These are phyloP conservation scores for Oreochromis tanganicae DNA, from an alignment of 2,113 vertebrate genomes.

Conservation along the genomic window DNA sequence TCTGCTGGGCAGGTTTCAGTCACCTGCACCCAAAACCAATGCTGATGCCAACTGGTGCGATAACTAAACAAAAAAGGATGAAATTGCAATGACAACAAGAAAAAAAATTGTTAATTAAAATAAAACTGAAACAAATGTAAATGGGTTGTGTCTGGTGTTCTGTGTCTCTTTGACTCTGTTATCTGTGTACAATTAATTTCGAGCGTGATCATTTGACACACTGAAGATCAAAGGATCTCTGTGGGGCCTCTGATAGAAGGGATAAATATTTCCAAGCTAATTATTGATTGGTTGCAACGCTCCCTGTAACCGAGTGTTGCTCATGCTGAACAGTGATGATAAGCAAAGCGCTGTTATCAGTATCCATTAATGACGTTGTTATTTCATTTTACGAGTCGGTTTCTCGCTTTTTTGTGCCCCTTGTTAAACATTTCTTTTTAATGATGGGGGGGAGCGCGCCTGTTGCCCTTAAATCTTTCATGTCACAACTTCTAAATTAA, in stretches of 20 bases:
- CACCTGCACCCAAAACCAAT: not conserved
- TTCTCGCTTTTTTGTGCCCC: not conserved
- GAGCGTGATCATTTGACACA: conserved; percentile 35
- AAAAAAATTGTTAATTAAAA: not conserved
- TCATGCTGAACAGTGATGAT: not conserved
- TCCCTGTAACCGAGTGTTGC: conserved; percentile 5
- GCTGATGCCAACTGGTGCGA: not conserved
- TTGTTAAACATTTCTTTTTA: not conserved
- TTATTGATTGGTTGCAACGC: conserved; percentile 60
- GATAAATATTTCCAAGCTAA: conserved; percentile 46
- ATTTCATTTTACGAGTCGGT: not conserved
- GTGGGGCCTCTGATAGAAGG: conserved; percentile 29
- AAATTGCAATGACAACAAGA: not conserved
- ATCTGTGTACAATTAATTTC: conserved; percentile 38
- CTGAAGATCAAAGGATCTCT: conserved; percentile 53
- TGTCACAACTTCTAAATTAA: conserved; percentile 19
- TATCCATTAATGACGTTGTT: conserved; percentile 10
- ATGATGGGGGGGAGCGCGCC: not conserved
- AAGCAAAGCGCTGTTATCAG: not conserved
- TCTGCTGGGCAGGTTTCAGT: not conserved
- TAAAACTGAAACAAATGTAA: not conserved
- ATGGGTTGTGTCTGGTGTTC: not conserved
- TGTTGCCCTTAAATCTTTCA: conserved; percentile 11
- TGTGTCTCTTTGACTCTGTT: not conserved
- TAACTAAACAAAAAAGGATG: not conserved